Evolutionary conservation across 2,113 vertebrate species (phyloP).

Genomic region (Nematolebias whitei): DNA sequence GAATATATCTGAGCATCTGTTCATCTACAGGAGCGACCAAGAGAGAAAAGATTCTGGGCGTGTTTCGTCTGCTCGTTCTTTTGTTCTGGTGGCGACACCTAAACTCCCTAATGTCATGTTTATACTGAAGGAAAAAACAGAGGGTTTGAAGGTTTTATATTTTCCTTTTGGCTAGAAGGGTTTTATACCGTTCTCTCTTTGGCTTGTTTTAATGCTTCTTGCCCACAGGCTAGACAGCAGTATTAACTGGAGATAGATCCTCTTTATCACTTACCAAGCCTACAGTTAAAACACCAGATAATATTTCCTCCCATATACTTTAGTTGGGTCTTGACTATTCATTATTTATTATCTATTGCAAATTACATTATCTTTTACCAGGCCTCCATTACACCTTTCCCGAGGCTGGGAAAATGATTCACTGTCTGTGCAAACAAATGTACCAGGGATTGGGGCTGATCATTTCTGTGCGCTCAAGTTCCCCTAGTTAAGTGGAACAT

Average conservation of each 20-base stretch:
- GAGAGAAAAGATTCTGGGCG: conserved; percentile 2
- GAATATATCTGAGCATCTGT: too few species aligned
- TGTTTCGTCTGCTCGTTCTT: conserved; percentile 16
- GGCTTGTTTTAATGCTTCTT: conserved; percentile 57
- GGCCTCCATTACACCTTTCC: conserved; percentile 76
- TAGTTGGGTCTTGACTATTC: conserved; percentile 66
- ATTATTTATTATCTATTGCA: conserved; percentile 81
- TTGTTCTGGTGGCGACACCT: conserved; percentile 23
- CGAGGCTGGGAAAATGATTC: conserved; percentile 71
- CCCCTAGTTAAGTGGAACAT: conserved; percentile 35
- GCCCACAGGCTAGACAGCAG: conserved; percentile 65
- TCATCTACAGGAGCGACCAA: too few species aligned
- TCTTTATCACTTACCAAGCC: conserved; percentile 70
- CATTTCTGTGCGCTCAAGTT: conserved; percentile 36
- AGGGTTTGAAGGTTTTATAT: conserved; percentile 25
- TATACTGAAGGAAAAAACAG: conserved; percentile 20
- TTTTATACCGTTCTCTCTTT: conserved; percentile 37
- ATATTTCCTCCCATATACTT: conserved; percentile 78
- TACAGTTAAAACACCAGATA: conserved; percentile 77
- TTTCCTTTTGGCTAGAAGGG: conserved; percentile 22
- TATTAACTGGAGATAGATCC: conserved; percentile 68
- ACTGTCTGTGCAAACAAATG: conserved; percentile 43
- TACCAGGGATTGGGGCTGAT: conserved; percentile 23
- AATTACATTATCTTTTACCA: conserved; percentile 80
- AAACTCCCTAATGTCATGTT: conserved; percentile 26